phyloP scores from a whole-genome alignment of 1,140 invertebrate genomes.

The Cydia pomonella region DNA sequence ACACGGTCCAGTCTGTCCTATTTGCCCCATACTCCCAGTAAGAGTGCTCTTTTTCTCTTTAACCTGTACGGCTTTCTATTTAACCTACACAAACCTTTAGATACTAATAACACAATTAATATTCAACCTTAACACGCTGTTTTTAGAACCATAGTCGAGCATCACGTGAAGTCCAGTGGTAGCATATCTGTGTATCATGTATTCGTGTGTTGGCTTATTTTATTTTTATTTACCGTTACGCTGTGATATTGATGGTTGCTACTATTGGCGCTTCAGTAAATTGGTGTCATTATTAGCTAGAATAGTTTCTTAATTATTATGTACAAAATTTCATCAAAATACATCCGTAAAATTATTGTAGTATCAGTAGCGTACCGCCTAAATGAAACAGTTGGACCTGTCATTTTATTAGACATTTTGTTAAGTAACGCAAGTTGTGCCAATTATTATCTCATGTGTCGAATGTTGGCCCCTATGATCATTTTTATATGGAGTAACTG shows the following conservation, averaged over 20 bases:
- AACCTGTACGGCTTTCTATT: constrained; percentile 42
- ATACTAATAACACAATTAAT: constrained; percentile 38
- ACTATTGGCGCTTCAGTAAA: constrained; percentile 8
- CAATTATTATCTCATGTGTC: too few relatives aligned
- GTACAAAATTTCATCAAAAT: too few relatives aligned
- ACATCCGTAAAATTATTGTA: too few relatives aligned
- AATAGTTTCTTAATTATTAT: not conserved
- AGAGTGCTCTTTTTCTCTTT: constrained; percentile 54
- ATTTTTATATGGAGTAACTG: too few relatives aligned
- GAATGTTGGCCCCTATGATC: too few relatives aligned
- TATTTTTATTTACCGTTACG: constrained; percentile 6
- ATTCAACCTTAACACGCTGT: constrained; percentile 7
- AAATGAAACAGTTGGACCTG: too few relatives aligned
- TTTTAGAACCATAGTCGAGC: constrained; percentile 30
- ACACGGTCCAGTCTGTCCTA: constrained; percentile 15
- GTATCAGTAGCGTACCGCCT: too few relatives aligned
- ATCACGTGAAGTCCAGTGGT: constrained; percentile 22
- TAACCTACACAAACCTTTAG: constrained; percentile 42
- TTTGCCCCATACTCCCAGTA: constrained; percentile 37
- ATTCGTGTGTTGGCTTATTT: not conserved
- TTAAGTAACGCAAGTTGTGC: too few relatives aligned
- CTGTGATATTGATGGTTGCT: constrained; percentile 7
- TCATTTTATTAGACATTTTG: too few relatives aligned
- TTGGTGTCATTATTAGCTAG: constrained; percentile 4
- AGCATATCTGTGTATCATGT: constrained; percentile 22